Percentiles rank a stretch among this genome's conserved stretches.
phyloP scores from a whole-genome alignment of 2,888 invertebrate species.

The Gryllus longicercus region DNA sequence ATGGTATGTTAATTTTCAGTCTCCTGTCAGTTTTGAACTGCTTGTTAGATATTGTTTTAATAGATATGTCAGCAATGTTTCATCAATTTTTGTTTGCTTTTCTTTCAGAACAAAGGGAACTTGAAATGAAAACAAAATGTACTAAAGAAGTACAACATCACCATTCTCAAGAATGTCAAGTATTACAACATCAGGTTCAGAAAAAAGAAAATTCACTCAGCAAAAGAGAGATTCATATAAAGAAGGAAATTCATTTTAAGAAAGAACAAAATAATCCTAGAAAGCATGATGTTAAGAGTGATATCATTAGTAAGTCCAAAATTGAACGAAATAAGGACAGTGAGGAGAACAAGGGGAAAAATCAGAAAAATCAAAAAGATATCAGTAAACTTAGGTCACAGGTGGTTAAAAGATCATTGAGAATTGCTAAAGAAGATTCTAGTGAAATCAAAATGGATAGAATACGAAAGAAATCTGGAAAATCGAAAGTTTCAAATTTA shows the following conservation, averaged over 20 bases:
- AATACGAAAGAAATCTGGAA: no score
- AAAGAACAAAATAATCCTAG: background rate
- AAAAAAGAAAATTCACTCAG: background rate
- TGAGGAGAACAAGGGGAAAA: slow-evolving; percentile 27
- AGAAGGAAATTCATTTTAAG: background rate
- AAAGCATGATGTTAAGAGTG: background rate
- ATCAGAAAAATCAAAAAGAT: background rate
- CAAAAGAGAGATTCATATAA: background rate
- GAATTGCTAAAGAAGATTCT: no score
- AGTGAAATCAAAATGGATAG: no score
- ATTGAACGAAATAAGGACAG: slow-evolving; percentile 41
- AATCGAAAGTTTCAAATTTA: no score
- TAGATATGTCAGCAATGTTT: background rate
- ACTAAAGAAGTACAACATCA: slow-evolving; percentile 25
- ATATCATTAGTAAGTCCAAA: slow-evolving; percentile 51
- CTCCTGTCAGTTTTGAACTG: no score
- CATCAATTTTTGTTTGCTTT: slow-evolving; percentile 20
- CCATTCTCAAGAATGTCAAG: background rate
- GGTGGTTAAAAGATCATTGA: no score
- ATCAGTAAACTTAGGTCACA: no score
- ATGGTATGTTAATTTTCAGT: slow-evolving; percentile 50
- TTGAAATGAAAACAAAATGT: slow-evolving; percentile 33
- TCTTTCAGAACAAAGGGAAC: slow-evolving; percentile 35
- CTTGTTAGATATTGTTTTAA: background rate
- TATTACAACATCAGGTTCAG: background rate